Conservation (phyloP, 2,113 vertebrate genomes). For the Chrysemys picta region DNA sequence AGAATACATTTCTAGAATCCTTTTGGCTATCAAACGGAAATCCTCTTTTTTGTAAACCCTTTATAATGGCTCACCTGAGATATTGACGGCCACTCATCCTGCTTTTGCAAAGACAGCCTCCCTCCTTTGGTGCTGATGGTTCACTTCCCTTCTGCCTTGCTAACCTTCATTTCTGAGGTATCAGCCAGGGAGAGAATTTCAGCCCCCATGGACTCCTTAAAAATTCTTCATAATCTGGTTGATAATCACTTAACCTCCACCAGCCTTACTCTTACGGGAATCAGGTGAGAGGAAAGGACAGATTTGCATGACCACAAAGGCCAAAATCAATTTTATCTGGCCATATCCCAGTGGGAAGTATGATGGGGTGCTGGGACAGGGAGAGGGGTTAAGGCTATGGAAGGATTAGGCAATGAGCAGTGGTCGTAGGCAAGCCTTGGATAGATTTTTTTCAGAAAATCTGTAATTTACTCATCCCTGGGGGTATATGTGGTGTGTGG, state of each 20-base stretch:
- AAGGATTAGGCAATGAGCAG: too few species aligned
- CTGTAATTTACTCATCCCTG: too few species aligned
- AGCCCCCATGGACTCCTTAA: neutral
- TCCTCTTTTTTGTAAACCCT: neutral
- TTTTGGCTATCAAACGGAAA: neutral
- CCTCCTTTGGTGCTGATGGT: fast-evolving
- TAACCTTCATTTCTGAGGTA: neutral
- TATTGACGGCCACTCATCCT: neutral
- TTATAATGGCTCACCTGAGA: neutral
- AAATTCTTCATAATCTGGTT: neutral
- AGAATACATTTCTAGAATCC: neutral
- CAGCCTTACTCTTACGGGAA: fast-evolving
- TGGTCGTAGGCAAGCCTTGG: too few species aligned
- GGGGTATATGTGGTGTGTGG: too few species aligned
- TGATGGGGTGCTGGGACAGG: too few species aligned
- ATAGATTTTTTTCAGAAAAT: too few species aligned
- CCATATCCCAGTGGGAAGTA: neutral
- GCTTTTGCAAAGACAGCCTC: fast-evolving
- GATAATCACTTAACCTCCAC: neutral
- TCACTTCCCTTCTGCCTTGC: fast-evolving
- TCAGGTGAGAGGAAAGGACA: neutral
- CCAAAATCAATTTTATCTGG: too few species aligned
- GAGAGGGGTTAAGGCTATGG: too few species aligned
- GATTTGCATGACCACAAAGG: too few species aligned
- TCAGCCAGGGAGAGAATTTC: neutral